These are phyloP conservation scores for Calosoma granatense DNA, from an alignment of 1,140 invertebrate species.

Conservation along the genomic window DNA sequence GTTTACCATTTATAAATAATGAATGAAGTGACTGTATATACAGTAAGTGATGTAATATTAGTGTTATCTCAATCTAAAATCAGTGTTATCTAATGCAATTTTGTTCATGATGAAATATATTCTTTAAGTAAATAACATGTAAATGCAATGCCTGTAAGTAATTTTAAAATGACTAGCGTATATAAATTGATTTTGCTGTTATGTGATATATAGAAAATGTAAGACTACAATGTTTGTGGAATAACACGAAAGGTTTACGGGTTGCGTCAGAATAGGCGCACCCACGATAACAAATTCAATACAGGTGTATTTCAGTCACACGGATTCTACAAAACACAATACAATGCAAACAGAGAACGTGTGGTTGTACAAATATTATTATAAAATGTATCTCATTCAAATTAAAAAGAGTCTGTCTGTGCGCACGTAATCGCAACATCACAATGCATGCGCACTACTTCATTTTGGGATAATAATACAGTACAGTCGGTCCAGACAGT, in stretches of 20 bases:
- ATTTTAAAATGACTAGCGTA: no score
- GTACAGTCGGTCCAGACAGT: conserved; percentile 71
- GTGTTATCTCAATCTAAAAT: no score
- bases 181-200: no score
- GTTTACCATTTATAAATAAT: no score
- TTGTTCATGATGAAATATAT: no score
- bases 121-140: no score
- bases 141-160: no score
- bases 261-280: not conserved
- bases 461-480: conserved; percentile 76
- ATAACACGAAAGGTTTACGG: not conserved
- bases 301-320: not conserved
- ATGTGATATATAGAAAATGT: no score
- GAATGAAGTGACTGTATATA: no score
- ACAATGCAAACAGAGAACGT: not conserved
- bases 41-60: no score
- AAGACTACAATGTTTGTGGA: no score
- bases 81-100: no score
- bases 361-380: not conserved
- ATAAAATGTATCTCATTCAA: not conserved
- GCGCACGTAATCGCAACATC: not conserved
- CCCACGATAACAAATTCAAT: not conserved
- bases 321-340: not conserved
- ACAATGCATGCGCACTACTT: conserved; percentile 40
- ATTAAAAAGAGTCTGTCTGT: not conserved